Evolutionary conservation across 2,888 invertebrate genomes (phyloP).

Genomic region (Morinoia aosen): DNA sequence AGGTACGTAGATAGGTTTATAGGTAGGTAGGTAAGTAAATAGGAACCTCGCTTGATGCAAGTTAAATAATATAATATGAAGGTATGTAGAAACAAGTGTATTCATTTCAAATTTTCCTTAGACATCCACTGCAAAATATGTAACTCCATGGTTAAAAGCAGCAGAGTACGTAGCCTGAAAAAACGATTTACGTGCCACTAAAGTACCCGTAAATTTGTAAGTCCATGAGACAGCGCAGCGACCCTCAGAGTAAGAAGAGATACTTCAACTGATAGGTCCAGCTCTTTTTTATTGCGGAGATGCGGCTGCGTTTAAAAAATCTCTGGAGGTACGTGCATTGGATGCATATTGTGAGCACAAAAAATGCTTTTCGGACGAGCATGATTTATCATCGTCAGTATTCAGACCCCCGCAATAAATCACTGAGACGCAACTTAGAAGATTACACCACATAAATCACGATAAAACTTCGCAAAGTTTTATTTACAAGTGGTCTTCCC

Average conservation of each 20-base stretch:
- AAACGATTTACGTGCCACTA: not conserved
- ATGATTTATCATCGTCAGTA: not conserved
- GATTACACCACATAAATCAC: not conserved
- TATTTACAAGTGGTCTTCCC: not conserved
- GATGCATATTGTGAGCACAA: not conserved
- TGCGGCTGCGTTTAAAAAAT: not conserved
- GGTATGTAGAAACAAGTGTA: too few species aligned
- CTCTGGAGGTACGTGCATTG: not conserved
- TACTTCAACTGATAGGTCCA: not conserved
- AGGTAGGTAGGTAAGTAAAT: too few species aligned
- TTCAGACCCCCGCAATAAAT: not conserved
- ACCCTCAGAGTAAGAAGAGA: not conserved
- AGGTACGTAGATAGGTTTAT: too few species aligned
- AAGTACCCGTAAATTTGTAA: not conserved
- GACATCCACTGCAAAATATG: too few species aligned
- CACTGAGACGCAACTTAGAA: not conserved
- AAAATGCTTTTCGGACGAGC: not conserved
- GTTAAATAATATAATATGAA: too few species aligned
- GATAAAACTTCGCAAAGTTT: not conserved
- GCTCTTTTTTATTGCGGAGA: not conserved
- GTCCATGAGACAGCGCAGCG: not conserved
- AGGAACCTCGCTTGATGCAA: too few species aligned
- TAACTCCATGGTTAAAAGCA: not conserved
- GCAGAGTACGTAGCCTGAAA: not conserved
- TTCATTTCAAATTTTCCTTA: too few species aligned